These are phyloP conservation scores for Nansenia antarctica DNA, from an alignment of 2,113 vertebrate genomes.

Conservation along the genomic window DNA sequence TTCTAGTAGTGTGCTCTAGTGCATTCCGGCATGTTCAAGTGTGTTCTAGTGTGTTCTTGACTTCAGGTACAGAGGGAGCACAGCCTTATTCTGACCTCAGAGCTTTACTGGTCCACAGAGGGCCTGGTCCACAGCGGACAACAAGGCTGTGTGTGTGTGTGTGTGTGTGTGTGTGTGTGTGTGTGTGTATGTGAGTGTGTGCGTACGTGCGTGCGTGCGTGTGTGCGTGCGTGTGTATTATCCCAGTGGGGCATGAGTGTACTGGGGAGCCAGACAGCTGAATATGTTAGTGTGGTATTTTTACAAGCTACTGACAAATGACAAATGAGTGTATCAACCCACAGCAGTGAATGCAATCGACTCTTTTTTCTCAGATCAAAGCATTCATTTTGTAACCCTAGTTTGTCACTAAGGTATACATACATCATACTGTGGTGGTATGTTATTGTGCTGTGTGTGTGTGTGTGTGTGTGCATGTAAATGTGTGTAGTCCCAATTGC, in stretches of 20 bases:
- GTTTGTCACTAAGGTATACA: not conserved
- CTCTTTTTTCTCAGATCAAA: not conserved
- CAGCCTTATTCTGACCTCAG: not conserved
- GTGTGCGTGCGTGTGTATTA: too few species aligned
- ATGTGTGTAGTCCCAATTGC: constrained; percentile 5
- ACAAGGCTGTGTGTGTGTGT: too few species aligned
- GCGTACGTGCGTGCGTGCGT: too few species aligned
- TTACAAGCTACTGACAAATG: not conserved
- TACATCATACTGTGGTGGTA: not conserved
- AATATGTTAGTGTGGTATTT: too few species aligned
- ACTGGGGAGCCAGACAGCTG: too few species aligned
- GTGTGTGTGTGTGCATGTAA: constrained; percentile 13
- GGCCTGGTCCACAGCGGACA: not conserved
- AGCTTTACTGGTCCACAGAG: too few species aligned
- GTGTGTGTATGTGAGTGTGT: too few species aligned
- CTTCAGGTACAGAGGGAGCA: not conserved
- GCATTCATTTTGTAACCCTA: not conserved
- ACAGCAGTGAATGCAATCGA: not conserved
- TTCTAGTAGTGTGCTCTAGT: too few species aligned
- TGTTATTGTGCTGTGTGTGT: constrained; percentile 8
- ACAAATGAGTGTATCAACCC: too few species aligned
- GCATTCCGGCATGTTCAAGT: too few species aligned
- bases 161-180: too few species aligned
- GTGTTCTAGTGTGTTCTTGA: not conserved
- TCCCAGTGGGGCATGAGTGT: not conserved